Evolutionary conservation across 2,888 invertebrate genomes (phyloP), one percentile per base, ranked within the genome.

Genomic region (Poecilobothrus nobilitatus): DNA sequence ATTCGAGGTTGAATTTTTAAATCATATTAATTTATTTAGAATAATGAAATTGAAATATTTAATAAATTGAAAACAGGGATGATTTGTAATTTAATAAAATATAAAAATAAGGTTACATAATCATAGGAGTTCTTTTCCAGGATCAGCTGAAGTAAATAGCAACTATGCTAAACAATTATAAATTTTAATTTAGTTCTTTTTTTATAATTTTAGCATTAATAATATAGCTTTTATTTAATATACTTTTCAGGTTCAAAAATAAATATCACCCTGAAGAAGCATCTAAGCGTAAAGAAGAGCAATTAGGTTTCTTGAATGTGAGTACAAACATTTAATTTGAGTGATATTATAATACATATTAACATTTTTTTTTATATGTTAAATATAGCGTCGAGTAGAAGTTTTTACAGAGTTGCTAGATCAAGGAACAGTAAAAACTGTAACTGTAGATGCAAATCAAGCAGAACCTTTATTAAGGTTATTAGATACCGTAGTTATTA

Each of bases 201-300:
- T 22, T 63, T 63, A 5, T 53, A 22, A 22, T 63, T 20, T 63
- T 63, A 22, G 5, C 1, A 37, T 37, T 37, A 5, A 37, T 33
- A 15, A 64, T 18, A 22, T 18, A 9, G 15, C 33, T 18, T 64
- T 33, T 21, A 5, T 1, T 62, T 62, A 20, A 18, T 68, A 2
- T 78, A 75, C 76, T 75, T 78, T 79, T 70, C 84, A 99, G 99
- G 98, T 99, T 99, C 87, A 96, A 97, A 84, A 89, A 93, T 75
- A 98, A 98, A 85, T 99, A 98, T 79, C 98, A 99, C 82, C 99
- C 99, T 4, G 95, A 96, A 81, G 97, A 98, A 78, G 94, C 94
- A 68, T 87, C 91, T 44, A 95, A 92, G 81, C 85, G 94, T 69
- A 94, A 92, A 81, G 92, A 93, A 21, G 96, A 97, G 78, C 93